Evolutionary conservation across 2,888 invertebrate genomes (phyloP).

Genomic region (Hirtodrosophila confusa): DNA sequence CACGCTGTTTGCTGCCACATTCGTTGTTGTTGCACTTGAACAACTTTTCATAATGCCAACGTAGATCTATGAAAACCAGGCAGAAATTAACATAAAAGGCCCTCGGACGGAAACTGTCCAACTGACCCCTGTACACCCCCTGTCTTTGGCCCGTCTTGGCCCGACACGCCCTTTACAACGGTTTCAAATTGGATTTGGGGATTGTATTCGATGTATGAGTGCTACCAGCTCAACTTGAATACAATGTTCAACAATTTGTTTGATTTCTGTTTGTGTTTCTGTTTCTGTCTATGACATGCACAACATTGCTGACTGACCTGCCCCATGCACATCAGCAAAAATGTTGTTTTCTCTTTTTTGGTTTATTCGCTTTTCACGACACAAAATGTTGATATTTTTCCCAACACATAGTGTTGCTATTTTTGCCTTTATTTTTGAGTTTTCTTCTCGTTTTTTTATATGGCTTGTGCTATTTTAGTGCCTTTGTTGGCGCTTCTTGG

Average conservation of each 20-base stretch:
- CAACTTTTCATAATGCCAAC: slow-evolving; percentile 69
- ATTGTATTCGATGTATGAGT: slow-evolving; percentile 4
- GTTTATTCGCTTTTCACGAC: slow-evolving; percentile 20
- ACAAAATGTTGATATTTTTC: slow-evolving; percentile 27
- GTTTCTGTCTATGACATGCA: slow-evolving; percentile 39
- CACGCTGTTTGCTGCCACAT: slow-evolving; percentile 5
- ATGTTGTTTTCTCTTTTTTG: slow-evolving; percentile 32
- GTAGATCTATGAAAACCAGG: slow-evolving; percentile 39
- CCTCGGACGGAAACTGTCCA: slow-evolving; percentile 48
- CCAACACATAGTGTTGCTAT: slow-evolving; percentile 11
- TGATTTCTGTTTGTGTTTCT: slow-evolving; percentile 44
- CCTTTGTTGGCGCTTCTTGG: slow-evolving; percentile 28
- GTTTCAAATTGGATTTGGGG: slow-evolving; percentile 54
- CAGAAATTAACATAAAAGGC: slow-evolving; percentile 75
- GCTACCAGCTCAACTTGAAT: slow-evolving; percentile 26
- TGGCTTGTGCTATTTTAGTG: neutral
- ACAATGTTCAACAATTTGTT: slow-evolving; percentile 54
- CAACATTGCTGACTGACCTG: slow-evolving; percentile 59
- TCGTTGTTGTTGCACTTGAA: slow-evolving; percentile 63
- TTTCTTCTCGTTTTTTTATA: slow-evolving; percentile 6
- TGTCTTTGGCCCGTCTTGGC: slow-evolving; percentile 1
- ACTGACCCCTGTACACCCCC: slow-evolving; percentile 35
- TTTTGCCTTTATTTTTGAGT: slow-evolving; percentile 12
- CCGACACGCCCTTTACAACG: slow-evolving; percentile 54
- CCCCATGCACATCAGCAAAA: slow-evolving; percentile 36